These are phyloP conservation scores for Lepeophtheirus salmonis DNA, from an alignment of 1,140 invertebrate species.

Conservation along the genomic window DNA sequence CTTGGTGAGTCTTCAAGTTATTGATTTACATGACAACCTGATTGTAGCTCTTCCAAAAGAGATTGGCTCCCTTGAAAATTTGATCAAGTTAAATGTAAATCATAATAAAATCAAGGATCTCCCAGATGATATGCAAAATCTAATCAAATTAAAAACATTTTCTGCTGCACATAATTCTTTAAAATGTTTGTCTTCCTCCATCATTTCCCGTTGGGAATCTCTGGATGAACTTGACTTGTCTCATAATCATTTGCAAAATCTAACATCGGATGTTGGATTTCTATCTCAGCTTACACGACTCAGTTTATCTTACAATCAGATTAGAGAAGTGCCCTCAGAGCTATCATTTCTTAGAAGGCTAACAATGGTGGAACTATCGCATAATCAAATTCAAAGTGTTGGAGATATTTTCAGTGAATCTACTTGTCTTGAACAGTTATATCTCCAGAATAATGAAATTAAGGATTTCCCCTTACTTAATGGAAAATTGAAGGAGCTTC, in stretches of 20 bases:
- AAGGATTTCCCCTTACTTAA: conserved; percentile 28
- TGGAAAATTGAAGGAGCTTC: conserved; percentile 44
- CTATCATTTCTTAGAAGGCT: conserved; percentile 35
- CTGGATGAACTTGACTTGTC: conserved; percentile 36
- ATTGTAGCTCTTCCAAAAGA: conserved; percentile 48
- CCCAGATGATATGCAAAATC: conserved; percentile 40
- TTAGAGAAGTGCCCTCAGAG: conserved; percentile 36
- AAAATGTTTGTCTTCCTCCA: conserved; percentile 28
- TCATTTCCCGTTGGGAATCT: conserved; percentile 21
- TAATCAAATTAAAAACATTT: conserved; percentile 44
- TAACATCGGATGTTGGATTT: conserved; percentile 39
- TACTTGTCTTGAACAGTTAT: conserved; percentile 53
- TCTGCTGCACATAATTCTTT: conserved; percentile 49
- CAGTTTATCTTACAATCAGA: conserved; percentile 38
- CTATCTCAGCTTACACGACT: conserved; percentile 36
- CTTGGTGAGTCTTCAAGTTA: conserved; percentile 44
- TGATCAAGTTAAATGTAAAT: conserved; percentile 55
- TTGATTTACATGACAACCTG: conserved; percentile 58
- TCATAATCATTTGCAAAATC: conserved; percentile 34
- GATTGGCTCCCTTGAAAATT: conserved; percentile 47
- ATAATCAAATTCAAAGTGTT: conserved; percentile 48
- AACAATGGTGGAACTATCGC: conserved; percentile 46
- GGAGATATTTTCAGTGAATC: conserved; percentile 54
- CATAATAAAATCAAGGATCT: conserved; percentile 49
- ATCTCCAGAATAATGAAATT: conserved; percentile 54